Evolutionary conservation across 2,888 invertebrate species (phyloP), one percentile per base, ranked within the genome.

Genomic region (Heliconius erato): DNA sequence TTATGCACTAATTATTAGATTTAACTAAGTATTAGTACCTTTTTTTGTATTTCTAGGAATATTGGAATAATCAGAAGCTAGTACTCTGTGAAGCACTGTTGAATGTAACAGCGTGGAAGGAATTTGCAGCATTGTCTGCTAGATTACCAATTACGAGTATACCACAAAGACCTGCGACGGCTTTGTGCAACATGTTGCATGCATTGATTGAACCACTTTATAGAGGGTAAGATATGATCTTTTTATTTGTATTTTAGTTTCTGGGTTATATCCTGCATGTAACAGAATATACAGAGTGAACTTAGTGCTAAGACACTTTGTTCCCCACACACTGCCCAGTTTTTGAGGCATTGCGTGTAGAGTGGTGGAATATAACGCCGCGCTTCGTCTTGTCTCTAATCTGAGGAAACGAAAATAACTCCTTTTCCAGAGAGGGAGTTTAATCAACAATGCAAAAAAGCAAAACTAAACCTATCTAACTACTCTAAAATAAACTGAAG

Each of bases 61-160:
- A 97, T 88, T 94, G 96, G 90, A 95, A 93, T 79, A 99, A 99
- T 95, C 99, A 99, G 93, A 99, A 99, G 94, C 97, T 99, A 88
- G 98, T 99, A 44, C 96, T 99, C 40, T 98, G 98, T 88, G 98
- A 99, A 91, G 99, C 99, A 0, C 94, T 99, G 76, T 92, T 99
- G 14, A 97, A 97, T 85, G 97, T 99, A 86, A 99, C 98, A 2
- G 99, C 98, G 88, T 99, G 99, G 99, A 97, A 97, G 28, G 98
- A 98, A 89, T 99, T 99, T 5, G 97, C 97, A 84, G 96, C 97
- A 86, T 96, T 99, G 82, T 97, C 98, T 49, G 97, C 97, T 87
- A 97, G 98, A 80, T 95, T 99, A 84, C 99, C 99, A 0, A 97
- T 98, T 82, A 97, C 97, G 86, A 97, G 97, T 16, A 97, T 98